phyloP scores from a whole-genome alignment of 1,140 invertebrate species.

The Metopolophium dirhodum region DNA sequence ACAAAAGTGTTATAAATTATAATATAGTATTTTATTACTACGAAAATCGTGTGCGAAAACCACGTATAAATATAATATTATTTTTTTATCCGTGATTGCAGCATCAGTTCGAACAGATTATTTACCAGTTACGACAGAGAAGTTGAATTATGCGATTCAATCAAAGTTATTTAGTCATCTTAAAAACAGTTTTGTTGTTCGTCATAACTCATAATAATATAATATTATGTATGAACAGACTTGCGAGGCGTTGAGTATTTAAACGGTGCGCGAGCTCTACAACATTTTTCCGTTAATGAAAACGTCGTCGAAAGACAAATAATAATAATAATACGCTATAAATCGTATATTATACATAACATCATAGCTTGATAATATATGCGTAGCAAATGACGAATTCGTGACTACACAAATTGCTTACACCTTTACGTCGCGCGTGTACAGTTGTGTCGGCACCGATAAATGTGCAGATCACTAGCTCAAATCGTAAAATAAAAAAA shows the following conservation, averaged over 20 bases:
- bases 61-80: background rate
- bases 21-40: background rate
- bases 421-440: no score
- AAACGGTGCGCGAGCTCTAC: no score
- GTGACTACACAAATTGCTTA: background rate
- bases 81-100: background rate
- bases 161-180: background rate
- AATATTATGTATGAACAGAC: no score
- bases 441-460: background rate
- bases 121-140: background rate
- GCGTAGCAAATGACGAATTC: background rate
- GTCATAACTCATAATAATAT: background rate
- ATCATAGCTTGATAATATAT: background rate
- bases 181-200: background rate
- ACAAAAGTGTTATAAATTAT: background rate
- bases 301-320: background rate
- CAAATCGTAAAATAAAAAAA: background rate
- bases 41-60: background rate
- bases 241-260: no score
- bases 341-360: background rate
- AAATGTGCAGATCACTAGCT: background rate
- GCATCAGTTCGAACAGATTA: background rate
- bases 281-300: background rate
- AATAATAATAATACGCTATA: background rate
- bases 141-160: background rate